Evolutionary conservation across 2,797 vertebrate genomes (phyloP), one percentile per base, ranked within the genome.

Genomic region (Tapirus indicus): DNA sequence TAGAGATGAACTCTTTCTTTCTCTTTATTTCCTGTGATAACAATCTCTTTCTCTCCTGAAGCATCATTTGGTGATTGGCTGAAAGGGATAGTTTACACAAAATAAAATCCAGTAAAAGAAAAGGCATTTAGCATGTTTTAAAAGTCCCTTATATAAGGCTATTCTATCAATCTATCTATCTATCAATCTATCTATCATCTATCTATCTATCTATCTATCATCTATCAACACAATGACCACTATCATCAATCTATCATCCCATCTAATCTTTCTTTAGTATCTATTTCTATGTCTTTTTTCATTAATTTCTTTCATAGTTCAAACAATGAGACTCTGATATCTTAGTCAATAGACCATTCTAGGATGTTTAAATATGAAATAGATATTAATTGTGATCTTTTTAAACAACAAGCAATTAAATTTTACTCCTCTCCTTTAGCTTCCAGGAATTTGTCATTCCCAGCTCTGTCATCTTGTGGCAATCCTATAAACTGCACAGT

Each of bases 381-480:
- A n/a, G 32, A 49, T 68, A 18, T 44, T 75, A 56, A 77, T 71
- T 72, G 32, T 56, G 49, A 68, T 44, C 38, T 52, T 71, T 77
- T 38, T 38, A 25, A 44, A 72, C 66, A 52, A n/a, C 25, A 75
- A 54, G 38, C 20, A 47, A 49, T n/a, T 66, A n/a, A 64, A 38
- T 44, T 75, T 29, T 23, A 47, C 32, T 66, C 72, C 23, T 35
- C 35, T 29, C 20, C 20, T 44, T 64, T 27, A 35, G 18, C 23
- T 71, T 78, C 44, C 47, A 85, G 44, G 20, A 88, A 77, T 86
- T 62, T 54, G n/a, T 60, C 60, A 44, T 80, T 77, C n/a, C 23
- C 52, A 75, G 82, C 44, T 18, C 82, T 96, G 92, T 58, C 35
- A 16, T 82, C 82, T 94, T 82, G 88, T 94, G 92, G 74, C 7